These are phyloP conservation scores for Romanomermis culicivorax DNA, from an alignment of 2,888 invertebrate species.

Conservation along the genomic window DNA sequence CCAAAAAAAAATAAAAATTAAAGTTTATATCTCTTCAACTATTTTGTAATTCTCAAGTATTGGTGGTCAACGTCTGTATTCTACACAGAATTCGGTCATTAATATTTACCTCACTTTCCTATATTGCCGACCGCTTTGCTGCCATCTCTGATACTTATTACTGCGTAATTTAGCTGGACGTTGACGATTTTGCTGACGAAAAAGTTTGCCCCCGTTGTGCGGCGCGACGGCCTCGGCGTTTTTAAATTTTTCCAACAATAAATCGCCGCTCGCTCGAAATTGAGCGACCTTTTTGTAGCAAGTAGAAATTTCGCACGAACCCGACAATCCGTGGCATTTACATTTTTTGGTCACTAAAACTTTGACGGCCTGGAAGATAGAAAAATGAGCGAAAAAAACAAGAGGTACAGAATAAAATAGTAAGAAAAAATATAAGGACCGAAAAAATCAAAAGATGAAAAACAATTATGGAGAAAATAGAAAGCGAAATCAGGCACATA, in stretches of 20 bases:
- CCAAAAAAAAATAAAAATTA: too few relatives aligned
- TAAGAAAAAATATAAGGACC: too few relatives aligned
- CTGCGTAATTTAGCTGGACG: too few relatives aligned
- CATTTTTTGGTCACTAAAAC: conserved; percentile 25
- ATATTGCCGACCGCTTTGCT: too few relatives aligned
- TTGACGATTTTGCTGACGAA: too few relatives aligned
- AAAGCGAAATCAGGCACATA: neutral
- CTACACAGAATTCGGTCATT: too few relatives aligned
- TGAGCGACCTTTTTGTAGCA: neutral
- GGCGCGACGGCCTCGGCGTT: conserved; percentile 2
- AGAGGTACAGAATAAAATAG: too few relatives aligned
- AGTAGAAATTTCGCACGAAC: conserved; percentile 7
- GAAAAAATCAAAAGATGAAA: neutral
- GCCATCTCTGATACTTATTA: too few relatives aligned
- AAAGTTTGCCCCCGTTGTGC: conserved; percentile 1
- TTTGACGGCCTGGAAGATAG: conserved; percentile 23
- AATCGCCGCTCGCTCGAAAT: conserved; percentile 18
- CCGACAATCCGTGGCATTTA: conserved; percentile 14
- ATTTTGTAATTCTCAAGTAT: too few relatives aligned
- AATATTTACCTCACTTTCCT: too few relatives aligned
- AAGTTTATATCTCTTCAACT: too few relatives aligned
- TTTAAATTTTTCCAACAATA: neutral
- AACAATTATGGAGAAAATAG: neutral
- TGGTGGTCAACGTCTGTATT: too few relatives aligned
- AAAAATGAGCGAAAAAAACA: neutral